Conservation (phyloP, 2,797 vertebrate species). For the Gila robusta region DNA sequence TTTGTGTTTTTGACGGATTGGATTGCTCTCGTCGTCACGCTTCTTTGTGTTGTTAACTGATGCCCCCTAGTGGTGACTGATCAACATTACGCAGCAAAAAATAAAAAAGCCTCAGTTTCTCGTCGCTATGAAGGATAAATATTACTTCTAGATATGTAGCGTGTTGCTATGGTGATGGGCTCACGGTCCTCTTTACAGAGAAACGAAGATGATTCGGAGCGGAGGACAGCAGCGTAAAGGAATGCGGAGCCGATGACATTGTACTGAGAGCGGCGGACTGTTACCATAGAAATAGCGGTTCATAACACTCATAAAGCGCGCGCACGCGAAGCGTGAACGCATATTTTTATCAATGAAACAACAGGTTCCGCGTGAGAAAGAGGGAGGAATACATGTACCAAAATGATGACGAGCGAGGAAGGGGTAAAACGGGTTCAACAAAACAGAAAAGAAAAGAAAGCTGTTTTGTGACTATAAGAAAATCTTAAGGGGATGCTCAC, state of each 20-base stretch:
- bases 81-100: background rate
- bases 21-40: conserved; percentile 34
- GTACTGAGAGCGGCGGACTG: background rate
- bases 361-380: background rate
- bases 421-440: background rate
- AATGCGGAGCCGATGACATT: conserved; percentile 15
- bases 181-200: conserved; percentile 67
- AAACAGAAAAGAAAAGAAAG: background rate
- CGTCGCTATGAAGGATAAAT: conserved; percentile 74
- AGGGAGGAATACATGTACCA: background rate
- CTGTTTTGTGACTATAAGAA: background rate
- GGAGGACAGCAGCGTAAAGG: conserved; percentile 56
- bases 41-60: conserved; percentile 66
- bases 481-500: background rate
- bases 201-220: conserved; percentile 69
- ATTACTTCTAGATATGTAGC: conserved; percentile 80
- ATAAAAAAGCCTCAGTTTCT: conserved; percentile 54
- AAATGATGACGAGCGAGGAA: background rate
- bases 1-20: conserved; percentile 6
- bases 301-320: background rate
- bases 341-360: conserved; percentile 40
- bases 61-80: conserved; percentile 68
- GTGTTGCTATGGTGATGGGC: conserved; percentile 85
- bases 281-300: conserved; percentile 17
- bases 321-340: background rate